Evolutionary conservation across 2,797 vertebrate species (phyloP).

Genomic region (Oreortyx pictus): DNA sequence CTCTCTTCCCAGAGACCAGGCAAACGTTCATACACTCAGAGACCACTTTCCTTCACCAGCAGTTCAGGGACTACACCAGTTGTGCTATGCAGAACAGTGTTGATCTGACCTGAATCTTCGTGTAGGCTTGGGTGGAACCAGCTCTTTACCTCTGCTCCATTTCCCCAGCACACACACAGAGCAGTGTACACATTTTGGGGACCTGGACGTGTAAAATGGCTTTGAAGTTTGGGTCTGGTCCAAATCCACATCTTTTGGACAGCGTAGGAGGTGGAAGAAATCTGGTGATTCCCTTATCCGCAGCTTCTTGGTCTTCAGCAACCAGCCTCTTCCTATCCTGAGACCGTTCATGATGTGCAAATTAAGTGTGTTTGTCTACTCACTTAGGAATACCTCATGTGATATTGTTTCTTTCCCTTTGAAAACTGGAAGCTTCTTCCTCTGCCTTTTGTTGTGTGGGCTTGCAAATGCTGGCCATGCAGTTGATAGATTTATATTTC

Average conservation of each 20-base stretch:
- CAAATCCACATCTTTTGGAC: not conserved
- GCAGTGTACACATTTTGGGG: fast-evolving
- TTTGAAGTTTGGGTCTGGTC: not conserved
- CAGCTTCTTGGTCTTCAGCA: slow-evolving; percentile 10
- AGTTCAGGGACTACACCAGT: not conserved
- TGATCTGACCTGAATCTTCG: not conserved
- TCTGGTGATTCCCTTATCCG: not conserved
- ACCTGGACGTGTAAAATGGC: not conserved
- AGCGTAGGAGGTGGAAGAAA: not conserved
- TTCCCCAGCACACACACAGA: not conserved
- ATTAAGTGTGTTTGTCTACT: slow-evolving; percentile 48
- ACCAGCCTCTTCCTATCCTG: not conserved
- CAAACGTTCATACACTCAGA: not conserved
- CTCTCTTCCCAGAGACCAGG: not conserved
- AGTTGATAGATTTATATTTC: slow-evolving; percentile 27
- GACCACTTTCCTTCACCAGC: not conserved
- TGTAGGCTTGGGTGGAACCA: not conserved
- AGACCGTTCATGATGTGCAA: slow-evolving; percentile 57
- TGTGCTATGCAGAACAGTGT: not conserved
- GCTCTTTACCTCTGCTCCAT: not conserved
- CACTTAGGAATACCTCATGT: slow-evolving; percentile 32
- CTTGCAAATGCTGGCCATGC: not conserved
- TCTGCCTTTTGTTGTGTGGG: slow-evolving; percentile 10
- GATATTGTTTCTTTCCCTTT: slow-evolving; percentile 38
- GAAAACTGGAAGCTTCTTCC: slow-evolving; percentile 10